Conservation (phyloP, 92 coral and sea anemone species). For the Palythoa heliodiscus region DNA sequence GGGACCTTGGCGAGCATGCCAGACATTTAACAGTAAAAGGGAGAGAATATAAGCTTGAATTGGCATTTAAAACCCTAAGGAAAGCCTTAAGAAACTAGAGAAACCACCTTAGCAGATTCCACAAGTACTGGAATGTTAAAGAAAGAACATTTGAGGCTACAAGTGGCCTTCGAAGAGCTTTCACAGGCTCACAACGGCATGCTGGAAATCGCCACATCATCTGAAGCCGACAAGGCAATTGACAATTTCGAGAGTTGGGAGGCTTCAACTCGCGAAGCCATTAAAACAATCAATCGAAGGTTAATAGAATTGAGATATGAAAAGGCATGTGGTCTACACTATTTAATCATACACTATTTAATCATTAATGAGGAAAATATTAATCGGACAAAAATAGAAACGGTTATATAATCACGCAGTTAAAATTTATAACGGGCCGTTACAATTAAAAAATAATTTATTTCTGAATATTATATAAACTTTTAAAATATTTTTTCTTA, state of each 20-base stretch:
- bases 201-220: not conserved
- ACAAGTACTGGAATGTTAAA: not conserved
- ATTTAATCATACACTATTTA: no score
- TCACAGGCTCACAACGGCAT: not conserved
- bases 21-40: slow-evolving; percentile 1
- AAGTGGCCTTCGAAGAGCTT: not conserved
- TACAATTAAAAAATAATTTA: no score
- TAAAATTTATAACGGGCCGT: no score
- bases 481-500: no score
- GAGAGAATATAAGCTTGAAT: not conserved
- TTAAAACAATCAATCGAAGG: not conserved
- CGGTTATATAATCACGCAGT: no score
- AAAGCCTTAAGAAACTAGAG: not conserved
- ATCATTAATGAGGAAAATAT: no score
- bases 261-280: not conserved
- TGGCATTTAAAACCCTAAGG: not conserved
- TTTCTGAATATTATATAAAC: no score
- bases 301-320: not conserved
- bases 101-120: slow-evolving; percentile 2
- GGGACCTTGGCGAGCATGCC: not conserved
- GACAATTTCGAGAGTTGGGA: not conserved
- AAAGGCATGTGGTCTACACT: no score
- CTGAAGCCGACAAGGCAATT: not conserved
- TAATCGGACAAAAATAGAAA: no score
- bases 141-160: not conserved